Conservation (phyloP, 2,888 invertebrate genomes). For the Brachynemurus nebulosus region DNA sequence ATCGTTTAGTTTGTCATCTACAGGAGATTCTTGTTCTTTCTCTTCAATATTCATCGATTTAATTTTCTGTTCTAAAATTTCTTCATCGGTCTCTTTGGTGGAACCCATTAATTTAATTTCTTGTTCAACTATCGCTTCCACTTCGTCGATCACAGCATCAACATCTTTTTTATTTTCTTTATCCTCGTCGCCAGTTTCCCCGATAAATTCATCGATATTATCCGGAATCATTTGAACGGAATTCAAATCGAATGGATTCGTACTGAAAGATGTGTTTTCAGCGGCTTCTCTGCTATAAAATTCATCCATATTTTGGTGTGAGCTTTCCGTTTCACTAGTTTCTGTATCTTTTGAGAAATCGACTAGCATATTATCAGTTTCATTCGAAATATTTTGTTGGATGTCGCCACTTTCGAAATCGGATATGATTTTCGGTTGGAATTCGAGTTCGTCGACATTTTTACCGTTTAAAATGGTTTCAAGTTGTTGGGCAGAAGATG, state of each 20-base stretch:
- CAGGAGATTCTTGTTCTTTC: constrained; percentile 11
- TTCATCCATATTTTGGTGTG: constrained; percentile 52
- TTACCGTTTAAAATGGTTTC: constrained; percentile 31
- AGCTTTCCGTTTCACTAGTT: constrained; percentile 41
- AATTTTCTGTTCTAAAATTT: not conserved
- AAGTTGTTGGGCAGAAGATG: too few species aligned
- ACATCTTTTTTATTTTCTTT: constrained; percentile 6
- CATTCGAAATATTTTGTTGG: constrained; percentile 16
- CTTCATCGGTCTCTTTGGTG: constrained; percentile 3
- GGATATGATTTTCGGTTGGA: constrained; percentile 24
- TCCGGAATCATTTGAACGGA: constrained; percentile 40
- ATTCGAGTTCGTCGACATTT: constrained; percentile 31
- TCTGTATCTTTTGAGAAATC: constrained; percentile 37
- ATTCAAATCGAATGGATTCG: constrained; percentile 40
- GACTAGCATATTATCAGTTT: constrained; percentile 32
- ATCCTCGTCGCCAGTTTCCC: constrained; percentile 13
- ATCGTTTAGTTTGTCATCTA: constrained; percentile 10
- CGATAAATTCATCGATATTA: constrained; percentile 36
- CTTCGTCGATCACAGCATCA: constrained; percentile 1
- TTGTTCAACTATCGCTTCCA: constrained; percentile 2
- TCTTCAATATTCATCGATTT: constrained; percentile 7
- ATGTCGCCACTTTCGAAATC: constrained; percentile 4
- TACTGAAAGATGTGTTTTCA: constrained; percentile 35
- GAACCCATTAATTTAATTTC: constrained; percentile 2
- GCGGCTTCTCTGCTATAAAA: constrained; percentile 48